phyloP scores from a whole-genome alignment of 2,113 vertebrate species.

The Cygnus atratus region DNA sequence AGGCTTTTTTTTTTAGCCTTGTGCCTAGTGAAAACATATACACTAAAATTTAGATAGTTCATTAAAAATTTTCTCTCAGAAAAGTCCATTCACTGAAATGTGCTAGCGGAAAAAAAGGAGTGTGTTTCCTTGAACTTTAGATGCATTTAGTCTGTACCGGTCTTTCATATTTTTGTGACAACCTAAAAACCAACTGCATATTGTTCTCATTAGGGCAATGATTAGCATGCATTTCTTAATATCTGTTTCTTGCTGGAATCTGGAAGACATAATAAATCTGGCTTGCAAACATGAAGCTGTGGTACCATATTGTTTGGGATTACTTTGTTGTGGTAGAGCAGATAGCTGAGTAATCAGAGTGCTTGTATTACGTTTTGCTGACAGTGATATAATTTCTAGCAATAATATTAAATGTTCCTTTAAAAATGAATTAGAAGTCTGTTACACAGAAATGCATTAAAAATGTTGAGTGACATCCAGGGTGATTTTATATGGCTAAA shows the following conservation, averaged over 20 bases:
- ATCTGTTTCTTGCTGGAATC: conserved; percentile 27
- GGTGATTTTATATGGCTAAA: not conserved
- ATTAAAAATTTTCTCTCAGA: not conserved
- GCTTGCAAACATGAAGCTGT: conserved; percentile 24
- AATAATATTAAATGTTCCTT: not conserved
- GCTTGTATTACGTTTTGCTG: not conserved
- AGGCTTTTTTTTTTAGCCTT: not conserved
- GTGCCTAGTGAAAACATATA: not conserved
- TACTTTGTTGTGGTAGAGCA: not conserved
- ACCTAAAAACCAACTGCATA: not conserved
- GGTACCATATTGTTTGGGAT: not conserved
- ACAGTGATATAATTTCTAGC: not conserved
- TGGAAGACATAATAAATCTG: conserved; percentile 41
- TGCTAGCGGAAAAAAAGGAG: not conserved
- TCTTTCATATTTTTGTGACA: not conserved
- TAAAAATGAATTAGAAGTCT: conserved; percentile 14
- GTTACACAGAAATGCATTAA: not conserved
- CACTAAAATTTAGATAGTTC: not conserved
- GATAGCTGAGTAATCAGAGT: not conserved
- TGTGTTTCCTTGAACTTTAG: not conserved
- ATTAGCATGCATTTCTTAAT: conserved; percentile 45
- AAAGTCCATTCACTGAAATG: not conserved
- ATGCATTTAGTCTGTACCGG: not conserved
- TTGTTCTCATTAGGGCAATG: conserved; percentile 51
- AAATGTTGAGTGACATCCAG: not conserved